These are phyloP conservation scores for Himalopsyche japonica DNA, from an alignment of 2,888 invertebrate species.

Conservation along the genomic window DNA sequence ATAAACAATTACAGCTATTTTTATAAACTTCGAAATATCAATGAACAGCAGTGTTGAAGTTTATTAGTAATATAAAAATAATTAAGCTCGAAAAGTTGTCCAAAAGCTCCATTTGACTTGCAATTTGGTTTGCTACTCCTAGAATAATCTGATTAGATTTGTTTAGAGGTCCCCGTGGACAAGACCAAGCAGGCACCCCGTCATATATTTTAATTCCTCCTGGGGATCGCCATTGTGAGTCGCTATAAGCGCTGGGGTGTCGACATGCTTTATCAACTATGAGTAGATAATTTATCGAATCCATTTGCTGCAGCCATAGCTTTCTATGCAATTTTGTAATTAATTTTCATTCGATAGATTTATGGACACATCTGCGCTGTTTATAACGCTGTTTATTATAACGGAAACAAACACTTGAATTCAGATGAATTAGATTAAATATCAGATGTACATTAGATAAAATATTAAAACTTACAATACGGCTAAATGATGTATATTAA, in stretches of 20 bases:
- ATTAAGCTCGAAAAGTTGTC: neutral
- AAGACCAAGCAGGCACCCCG: neutral
- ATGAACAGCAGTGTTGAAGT: neutral
- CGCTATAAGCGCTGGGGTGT: constrained; percentile 8
- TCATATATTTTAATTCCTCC: constrained; percentile 29
- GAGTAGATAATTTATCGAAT: constrained; percentile 19
- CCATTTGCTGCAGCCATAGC: constrained; percentile 11
- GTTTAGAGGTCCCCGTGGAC: constrained; percentile 26
- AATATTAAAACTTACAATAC: no score
- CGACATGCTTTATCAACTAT: constrained; percentile 20
- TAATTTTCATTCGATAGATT: constrained; percentile 12
- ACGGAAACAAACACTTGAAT: neutral
- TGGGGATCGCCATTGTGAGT: constrained; percentile 1
- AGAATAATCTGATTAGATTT: constrained; percentile 34
- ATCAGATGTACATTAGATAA: no score
- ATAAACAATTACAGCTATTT: no score
- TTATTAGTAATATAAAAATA: neutral
- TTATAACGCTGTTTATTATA: neutral
- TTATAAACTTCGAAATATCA: no score
- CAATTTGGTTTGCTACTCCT: neutral
- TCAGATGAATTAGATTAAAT: no score
- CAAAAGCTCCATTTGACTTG: neutral
- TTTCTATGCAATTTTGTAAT: constrained; percentile 18
- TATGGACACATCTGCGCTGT: neutral
- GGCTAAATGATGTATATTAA: no score